Percentiles rank a stretch among this genome's conserved stretches.
Evolutionary conservation across 2,113 vertebrate species (phyloP).

Genomic region (Strix aluco): DNA sequence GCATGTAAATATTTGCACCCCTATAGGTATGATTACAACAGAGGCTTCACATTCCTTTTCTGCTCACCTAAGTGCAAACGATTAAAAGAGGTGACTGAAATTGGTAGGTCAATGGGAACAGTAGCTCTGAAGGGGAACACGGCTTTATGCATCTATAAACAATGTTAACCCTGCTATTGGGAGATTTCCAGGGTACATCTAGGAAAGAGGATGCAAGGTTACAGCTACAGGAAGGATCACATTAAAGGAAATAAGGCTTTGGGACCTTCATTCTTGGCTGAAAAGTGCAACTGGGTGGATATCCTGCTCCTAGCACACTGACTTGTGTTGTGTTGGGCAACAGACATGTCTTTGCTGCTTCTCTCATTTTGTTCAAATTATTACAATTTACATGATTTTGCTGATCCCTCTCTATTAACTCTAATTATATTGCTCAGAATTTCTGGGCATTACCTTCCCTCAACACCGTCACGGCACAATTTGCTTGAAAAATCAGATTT

Average conservation of each 20-base stretch:
- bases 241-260: neutral
- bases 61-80: neutral
- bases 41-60: neutral
- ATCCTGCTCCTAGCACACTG: neutral
- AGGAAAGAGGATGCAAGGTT: neutral
- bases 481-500: neutral
- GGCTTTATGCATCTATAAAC: neutral
- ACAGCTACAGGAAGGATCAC: neutral
- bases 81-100: neutral
- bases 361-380: neutral
- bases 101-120: neutral
- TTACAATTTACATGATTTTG: neutral
- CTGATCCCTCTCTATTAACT: neutral
- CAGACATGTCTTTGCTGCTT: neutral
- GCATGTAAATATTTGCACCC: neutral
- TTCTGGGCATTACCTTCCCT: neutral
- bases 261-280: neutral
- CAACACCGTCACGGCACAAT: neutral
- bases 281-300: neutral
- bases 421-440: neutral
- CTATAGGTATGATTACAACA: neutral
- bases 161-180: neutral
- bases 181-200: neutral
- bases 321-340: neutral
- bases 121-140: neutral